Percentiles rank a stretch among this genome's conserved stretches.
Conservation (phyloP, 2,888 invertebrate species). For the Mayetiola destructor region DNA sequence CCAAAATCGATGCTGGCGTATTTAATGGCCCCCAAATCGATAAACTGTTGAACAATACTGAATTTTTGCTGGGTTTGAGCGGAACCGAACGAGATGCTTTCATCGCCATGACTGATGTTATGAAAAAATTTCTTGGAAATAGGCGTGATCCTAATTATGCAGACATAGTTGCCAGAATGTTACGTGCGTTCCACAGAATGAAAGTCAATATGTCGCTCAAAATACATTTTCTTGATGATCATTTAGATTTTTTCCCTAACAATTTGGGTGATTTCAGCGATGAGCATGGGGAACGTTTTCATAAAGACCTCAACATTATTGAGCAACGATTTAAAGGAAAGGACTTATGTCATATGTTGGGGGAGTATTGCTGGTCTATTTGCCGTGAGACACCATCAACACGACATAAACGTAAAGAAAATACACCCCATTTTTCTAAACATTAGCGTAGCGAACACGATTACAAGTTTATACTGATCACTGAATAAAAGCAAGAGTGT, state of each 20-base stretch:
- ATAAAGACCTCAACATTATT: slow-evolving; percentile 27
- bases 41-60: slow-evolving; percentile 17
- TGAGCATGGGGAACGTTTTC: slow-evolving; percentile 29
- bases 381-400: neutral
- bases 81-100: slow-evolving; percentile 17
- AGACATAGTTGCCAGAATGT: slow-evolving; percentile 17
- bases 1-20: neutral
- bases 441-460: no score
- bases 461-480: no score
- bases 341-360: slow-evolving; percentile 25
- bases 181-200: slow-evolving; percentile 16
- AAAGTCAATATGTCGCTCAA: slow-evolving; percentile 25
- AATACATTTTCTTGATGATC: slow-evolving; percentile 27
- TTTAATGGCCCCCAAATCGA: slow-evolving; percentile 16
- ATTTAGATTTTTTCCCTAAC: slow-evolving; percentile 28
- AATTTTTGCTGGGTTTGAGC: slow-evolving; percentile 17
- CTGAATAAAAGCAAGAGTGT: no score
- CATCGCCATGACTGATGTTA: slow-evolving; percentile 14
- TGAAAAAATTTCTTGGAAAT: slow-evolving; percentile 18
- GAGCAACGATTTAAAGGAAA: slow-evolving; percentile 26
- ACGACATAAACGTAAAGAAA: neutral
- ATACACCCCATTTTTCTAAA: no score
- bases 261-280: slow-evolving; percentile 27
- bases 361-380: slow-evolving; percentile 26
- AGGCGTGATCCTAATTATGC: slow-evolving; percentile 17